A percentile compares a stretch with the other conserved stretches of the same genome.
Conservation (phyloP, 2,797 vertebrate genomes). For the Merluccius polli region DNA sequence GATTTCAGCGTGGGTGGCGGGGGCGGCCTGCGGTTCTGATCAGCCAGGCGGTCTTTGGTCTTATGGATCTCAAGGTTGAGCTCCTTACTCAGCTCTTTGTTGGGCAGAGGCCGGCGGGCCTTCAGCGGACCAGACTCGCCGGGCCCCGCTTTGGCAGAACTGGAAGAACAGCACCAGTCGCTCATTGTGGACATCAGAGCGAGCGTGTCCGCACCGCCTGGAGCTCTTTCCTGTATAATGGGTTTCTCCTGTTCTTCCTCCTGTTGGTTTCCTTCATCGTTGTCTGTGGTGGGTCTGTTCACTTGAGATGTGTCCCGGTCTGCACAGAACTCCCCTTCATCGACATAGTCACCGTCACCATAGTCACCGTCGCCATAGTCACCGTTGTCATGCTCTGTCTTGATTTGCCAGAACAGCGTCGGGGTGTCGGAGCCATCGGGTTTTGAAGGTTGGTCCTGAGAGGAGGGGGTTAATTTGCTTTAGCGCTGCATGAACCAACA, state of each 20-base stretch:
- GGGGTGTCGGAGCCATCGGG: conserved; percentile 73
- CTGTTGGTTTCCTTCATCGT: conserved; percentile 47
- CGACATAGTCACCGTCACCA: conserved; percentile 42
- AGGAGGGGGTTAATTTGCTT: conserved; percentile 13
- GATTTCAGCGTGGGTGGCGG: conserved; percentile 62
- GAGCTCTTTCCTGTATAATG: conserved; percentile 36
- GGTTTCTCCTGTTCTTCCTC: conserved; percentile 31
- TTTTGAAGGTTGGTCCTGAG: conserved; percentile 83
- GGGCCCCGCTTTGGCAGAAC: conserved; percentile 83
- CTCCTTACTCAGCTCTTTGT: conserved; percentile 86
- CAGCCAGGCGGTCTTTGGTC: conserved; percentile 79
- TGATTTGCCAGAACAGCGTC: conserved; percentile 82
- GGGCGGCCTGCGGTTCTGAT: conserved; percentile 63
- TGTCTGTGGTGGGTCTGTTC: conserved; percentile 41
- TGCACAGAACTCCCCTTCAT: conserved; percentile 57
- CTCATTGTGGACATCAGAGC: conserved; percentile 71
- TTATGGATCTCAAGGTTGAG: conserved; percentile 85
- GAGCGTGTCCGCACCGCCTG: conserved; percentile 26
- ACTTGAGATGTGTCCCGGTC: conserved; percentile 27
- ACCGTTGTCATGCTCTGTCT: conserved; percentile 80
- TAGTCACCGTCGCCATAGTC: conserved; percentile 68
- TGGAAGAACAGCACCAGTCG: conserved; percentile 75
- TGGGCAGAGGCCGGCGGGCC: conserved; percentile 74
- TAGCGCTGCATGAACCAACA: no score
- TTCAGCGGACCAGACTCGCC: conserved; percentile 75